Evolutionary conservation across 1,140 invertebrate genomes (phyloP), one percentile per base, ranked within the genome.

Genomic region (Leptestheria dahalacensis): DNA sequence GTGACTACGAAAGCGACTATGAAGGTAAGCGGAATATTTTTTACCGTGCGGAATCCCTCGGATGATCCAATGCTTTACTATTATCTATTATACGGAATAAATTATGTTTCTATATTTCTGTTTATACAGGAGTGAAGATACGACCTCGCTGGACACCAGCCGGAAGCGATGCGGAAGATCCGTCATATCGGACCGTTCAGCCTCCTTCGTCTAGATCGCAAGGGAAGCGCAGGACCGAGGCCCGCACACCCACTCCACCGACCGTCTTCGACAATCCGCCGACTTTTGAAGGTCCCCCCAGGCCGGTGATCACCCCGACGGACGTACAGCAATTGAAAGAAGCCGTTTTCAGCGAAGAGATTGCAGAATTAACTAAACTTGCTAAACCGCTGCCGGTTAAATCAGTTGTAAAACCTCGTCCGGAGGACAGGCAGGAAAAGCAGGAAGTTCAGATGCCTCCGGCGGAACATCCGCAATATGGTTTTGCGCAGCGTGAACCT

Each of bases 1-100:
- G 80, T 47, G 83, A 84, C 62, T 84, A 85, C 63, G 82, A 84
- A 62, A 84, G 80, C 68, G 82, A 85, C 62, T 70, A 63, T 57
- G 66, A 68, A 48, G 59, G 59, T 4, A n/a, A n/a, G n/a, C n/a
- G n/a, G n/a, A n/a, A n/a, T n/a, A n/a, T n/a, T n/a, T n/a, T n/a
- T n/a, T n/a, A n/a, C n/a, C n/a, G n/a, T n/a, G n/a, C n/a, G n/a
- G n/a, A n/a, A n/a, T n/a, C n/a, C n/a, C n/a, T n/a, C n/a, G n/a
- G n/a, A n/a, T n/a, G n/a, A n/a, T n/a, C n/a, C n/a, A n/a, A n/a
- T n/a, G n/a, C n/a, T n/a, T n/a, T n/a, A n/a, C n/a, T n/a, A n/a
- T n/a, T n/a, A n/a, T n/a, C n/a, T n/a, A n/a, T n/a, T n/a, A n/a
- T n/a, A n/a, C n/a, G n/a, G n/a, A n/a, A n/a, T n/a, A n/a, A n/a